Percentiles rank a stretch among this genome's conserved stretches.
These are phyloP conservation scores for Dendrolimus pini DNA, from an alignment of 2,888 invertebrate genomes.

Conservation along the genomic window DNA sequence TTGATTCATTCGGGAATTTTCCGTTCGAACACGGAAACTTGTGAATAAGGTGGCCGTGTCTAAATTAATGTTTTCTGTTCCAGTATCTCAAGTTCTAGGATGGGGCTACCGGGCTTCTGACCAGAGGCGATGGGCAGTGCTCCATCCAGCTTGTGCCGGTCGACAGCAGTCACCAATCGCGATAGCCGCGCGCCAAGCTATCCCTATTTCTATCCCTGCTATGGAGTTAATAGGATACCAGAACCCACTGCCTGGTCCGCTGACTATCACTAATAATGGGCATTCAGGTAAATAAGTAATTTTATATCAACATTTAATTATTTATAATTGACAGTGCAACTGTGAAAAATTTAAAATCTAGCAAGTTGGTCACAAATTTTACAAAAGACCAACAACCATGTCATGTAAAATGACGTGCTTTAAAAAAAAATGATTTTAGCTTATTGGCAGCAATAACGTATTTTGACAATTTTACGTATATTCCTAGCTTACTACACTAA, in stretches of 20 bases:
- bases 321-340: background rate
- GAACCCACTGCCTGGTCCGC: conserved; percentile 79
- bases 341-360: background rate
- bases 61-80: conserved; percentile 1
- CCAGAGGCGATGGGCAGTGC: conserved; percentile 79
- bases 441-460: too few relatives aligned
- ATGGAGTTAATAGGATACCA: conserved; percentile 85
- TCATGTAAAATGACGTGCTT: too few relatives aligned
- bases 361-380: too few relatives aligned
- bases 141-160: conserved; percentile 79
- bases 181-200: conserved; percentile 78
- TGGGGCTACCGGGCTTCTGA: conserved; percentile 80
- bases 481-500: too few relatives aligned
- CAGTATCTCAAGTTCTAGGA: conserved; percentile 46
- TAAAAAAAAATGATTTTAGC: too few relatives aligned
- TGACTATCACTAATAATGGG: conserved; percentile 81
- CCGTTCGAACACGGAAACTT: too few relatives aligned
- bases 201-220: conserved; percentile 81
- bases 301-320: too few relatives aligned
- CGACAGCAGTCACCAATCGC: conserved; percentile 81
- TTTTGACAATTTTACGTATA: too few relatives aligned
- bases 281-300: conserved; percentile 76
- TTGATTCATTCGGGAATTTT: too few relatives aligned
- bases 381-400: too few relatives aligned
- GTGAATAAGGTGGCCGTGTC: too few relatives aligned